A percentile compares a stretch with the other conserved stretches of the same genome.
Conservation (phyloP, 2,888 invertebrate genomes). For the Mycalesis mineus region DNA sequence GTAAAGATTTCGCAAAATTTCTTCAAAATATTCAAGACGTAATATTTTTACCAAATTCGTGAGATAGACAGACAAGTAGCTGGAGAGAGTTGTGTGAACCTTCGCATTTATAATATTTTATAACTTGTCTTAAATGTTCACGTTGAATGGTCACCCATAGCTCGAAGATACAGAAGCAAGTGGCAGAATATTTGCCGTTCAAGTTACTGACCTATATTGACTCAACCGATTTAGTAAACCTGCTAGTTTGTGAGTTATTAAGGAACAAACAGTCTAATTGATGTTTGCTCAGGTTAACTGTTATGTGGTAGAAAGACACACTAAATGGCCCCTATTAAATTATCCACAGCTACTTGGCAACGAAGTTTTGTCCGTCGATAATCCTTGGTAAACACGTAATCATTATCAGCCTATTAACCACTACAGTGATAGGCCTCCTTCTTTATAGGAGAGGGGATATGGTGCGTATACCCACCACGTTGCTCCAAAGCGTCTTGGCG, state of each 20-base stretch:
- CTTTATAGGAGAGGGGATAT: too few species aligned
- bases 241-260: slow-evolving; percentile 59
- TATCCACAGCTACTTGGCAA: neutral
- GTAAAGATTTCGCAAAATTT: too few species aligned
- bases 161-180: slow-evolving; percentile 39
- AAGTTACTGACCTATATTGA: slow-evolving; percentile 70
- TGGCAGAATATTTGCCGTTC: slow-evolving; percentile 47
- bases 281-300: slow-evolving; percentile 48
- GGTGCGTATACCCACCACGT: too few species aligned
- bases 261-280: slow-evolving; percentile 56
- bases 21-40: too few species aligned
- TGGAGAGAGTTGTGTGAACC: too few species aligned
- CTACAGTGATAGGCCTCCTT: too few species aligned
- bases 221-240: slow-evolving; percentile 53
- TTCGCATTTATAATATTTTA: too few species aligned
- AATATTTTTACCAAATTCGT: too few species aligned
- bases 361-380: neutral
- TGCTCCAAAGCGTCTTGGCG: too few species aligned
- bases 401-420: too few species aligned
- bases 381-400: too few species aligned
- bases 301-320: slow-evolving; percentile 27
- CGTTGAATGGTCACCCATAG: slow-evolving; percentile 34
- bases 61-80: too few species aligned
- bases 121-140: neutral
- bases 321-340: slow-evolving; percentile 21